Percentiles rank a stretch among this genome's conserved stretches.
Evolutionary conservation across 2,888 invertebrate species (phyloP).

Genomic region (Brachylomia viminalis): DNA sequence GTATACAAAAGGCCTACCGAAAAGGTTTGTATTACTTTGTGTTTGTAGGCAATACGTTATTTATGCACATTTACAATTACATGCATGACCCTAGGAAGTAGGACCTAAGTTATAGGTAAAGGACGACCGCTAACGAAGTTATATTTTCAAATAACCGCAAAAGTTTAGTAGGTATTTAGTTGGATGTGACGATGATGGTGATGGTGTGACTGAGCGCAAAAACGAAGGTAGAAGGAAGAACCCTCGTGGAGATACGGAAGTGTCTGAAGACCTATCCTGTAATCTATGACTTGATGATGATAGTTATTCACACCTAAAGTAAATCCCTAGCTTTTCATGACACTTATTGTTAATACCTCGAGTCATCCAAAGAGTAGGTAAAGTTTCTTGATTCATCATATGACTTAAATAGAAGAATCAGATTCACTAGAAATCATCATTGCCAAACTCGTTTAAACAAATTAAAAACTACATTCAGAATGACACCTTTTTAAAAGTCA

Average conservation of each 20-base stretch:
- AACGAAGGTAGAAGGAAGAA: too few relatives aligned
- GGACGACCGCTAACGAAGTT: constrained; percentile 19
- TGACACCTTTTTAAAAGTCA: background rate
- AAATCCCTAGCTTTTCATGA: background rate
- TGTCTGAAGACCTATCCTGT: background rate
- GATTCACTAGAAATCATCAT: background rate
- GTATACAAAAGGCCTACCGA: constrained; percentile 52
- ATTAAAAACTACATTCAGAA: background rate
- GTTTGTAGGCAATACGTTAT: background rate
- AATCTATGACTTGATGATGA: too few relatives aligned
- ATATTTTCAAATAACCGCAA: background rate
- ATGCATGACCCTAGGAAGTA: background rate
- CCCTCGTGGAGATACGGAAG: too few relatives aligned
- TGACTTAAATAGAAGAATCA: background rate
- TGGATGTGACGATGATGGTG: background rate
- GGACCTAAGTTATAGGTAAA: background rate
- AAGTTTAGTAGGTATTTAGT: background rate
- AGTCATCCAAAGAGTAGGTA: background rate
- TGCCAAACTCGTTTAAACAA: constrained; percentile 9
- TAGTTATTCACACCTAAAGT: background rate
- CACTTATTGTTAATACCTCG: background rate
- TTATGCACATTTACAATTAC: constrained; percentile 29
- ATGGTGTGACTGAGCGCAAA: background rate
- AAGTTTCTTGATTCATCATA: background rate
- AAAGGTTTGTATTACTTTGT: constrained; percentile 22